Percentiles rank a stretch among this genome's conserved stretches.
phyloP scores from a whole-genome alignment of 2,113 vertebrate genomes.

The Neofelis nebulosa region DNA sequence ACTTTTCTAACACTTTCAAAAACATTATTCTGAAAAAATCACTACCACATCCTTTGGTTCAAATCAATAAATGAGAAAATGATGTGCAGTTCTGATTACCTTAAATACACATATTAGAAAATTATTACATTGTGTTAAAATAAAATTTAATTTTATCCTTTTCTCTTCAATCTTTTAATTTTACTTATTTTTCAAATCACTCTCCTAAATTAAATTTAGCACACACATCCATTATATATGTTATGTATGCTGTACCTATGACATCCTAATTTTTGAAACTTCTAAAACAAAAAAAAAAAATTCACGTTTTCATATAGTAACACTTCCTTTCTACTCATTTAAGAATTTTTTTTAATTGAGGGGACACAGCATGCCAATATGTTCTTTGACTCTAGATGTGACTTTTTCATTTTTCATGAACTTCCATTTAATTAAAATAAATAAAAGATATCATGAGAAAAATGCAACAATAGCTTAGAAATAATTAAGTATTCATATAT shows the following conservation, averaged over 20 bases:
- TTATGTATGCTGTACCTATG: not conserved
- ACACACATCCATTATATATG: not conserved
- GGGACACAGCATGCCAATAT: not conserved
- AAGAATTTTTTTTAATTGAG: not conserved
- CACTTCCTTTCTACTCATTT: not conserved
- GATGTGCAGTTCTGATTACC: not conserved
- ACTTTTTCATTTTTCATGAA: not conserved
- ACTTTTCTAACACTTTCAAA: not conserved
- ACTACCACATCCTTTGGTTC: not conserved
- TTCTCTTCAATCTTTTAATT: not conserved
- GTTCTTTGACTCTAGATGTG: not conserved
- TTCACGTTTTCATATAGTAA: not conserved
- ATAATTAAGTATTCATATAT: not conserved
- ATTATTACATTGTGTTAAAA: not conserved
- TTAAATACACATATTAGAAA: not conserved
- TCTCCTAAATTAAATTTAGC: not conserved
- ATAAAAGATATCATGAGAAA: not conserved
- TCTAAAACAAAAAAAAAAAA: not conserved
- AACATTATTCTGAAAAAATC: not conserved
- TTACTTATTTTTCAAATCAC: not conserved
- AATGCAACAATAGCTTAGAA: not conserved
- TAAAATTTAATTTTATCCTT: not conserved
- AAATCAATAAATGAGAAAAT: not conserved
- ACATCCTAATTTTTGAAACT: not conserved
- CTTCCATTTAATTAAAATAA: not conserved